These are phyloP conservation scores for Athene cunicularia DNA, from an alignment of 2,113 vertebrate genomes.

Conservation along the genomic window DNA sequence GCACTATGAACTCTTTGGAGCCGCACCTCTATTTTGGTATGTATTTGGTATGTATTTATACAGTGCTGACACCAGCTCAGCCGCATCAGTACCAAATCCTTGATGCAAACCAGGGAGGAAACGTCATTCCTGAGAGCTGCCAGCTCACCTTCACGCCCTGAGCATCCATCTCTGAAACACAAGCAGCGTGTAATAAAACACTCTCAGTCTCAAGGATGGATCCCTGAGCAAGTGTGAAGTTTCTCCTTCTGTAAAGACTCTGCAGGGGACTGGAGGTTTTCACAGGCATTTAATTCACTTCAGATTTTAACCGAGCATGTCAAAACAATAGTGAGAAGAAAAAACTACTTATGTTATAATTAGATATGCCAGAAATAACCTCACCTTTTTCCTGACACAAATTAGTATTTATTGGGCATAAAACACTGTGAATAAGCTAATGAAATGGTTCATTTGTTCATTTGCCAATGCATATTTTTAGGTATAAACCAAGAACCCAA, in stretches of 20 bases:
- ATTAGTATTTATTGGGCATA: neutral
- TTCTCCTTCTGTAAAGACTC: neutral
- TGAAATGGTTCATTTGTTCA: slow-evolving; percentile 24
- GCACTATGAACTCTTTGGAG: neutral
- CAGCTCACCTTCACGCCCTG: neutral
- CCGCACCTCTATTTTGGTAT: neutral
- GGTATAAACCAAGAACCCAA: neutral
- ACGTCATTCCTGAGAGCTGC: fast-evolving
- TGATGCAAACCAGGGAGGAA: neutral
- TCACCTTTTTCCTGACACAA: neutral
- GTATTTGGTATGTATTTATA: neutral
- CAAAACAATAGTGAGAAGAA: neutral
- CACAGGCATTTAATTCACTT: neutral
- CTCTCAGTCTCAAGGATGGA: fast-evolving
- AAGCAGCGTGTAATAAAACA: fast-evolving
- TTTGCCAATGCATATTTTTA: neutral
- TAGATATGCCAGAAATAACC: neutral
- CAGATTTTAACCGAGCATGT: neutral
- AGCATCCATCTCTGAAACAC: fast-evolving
- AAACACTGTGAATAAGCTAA: slow-evolving; percentile 1
- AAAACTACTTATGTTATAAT: neutral
- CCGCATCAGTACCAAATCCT: neutral
- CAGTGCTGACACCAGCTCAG: neutral
- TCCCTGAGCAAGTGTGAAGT: neutral
- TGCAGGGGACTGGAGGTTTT: neutral